Evolutionary conservation across 2,113 vertebrate genomes (phyloP), one percentile per base, ranked within the genome.

Genomic region (Pterocles orientalis): DNA sequence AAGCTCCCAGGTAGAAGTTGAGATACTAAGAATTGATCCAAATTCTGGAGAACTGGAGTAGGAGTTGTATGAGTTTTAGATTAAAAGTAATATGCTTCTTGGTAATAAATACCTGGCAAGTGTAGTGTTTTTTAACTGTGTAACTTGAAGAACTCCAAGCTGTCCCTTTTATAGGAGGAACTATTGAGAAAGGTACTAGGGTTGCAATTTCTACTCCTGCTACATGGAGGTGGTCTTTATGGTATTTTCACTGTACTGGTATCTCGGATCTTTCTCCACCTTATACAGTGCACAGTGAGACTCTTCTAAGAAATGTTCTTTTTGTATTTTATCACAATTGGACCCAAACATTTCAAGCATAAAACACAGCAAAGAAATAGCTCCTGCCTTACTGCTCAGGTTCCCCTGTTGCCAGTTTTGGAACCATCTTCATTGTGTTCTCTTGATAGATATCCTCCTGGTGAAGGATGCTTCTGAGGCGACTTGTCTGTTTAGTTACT

Each of bases 301-400:
- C 21, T 31, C 36, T 58, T 15, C 31, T 25, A 39, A 26, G 24
- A 34, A 51, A 5, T 33, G 1, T 25, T 68, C 14, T 61, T 50
- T 45, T 58, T 48, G 10, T 36, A 15, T 41, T 61, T 39, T 29
- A 56, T 29, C 25, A 48, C 53, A 81, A 65, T 20, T n/a, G 8
- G 26, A 20, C 39, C 7, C 10, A 12, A 66, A 58, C 15, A 8
- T 11, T 76, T 85, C 17, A 75, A 43, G 15, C 43, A 6, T n/a
- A 2, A 12, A 68, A 34, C 4, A 20, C 3, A 10, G 5, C 12
- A 51, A 17, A 76, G 33, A 57, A 45, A 62, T 25, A 20, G 5
- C 1, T 7, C 7, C 5, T 13, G 1, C 36, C 14, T 41, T 17
- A 12, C 28, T 79, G 7, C 31, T 80, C 1, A 2, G 13, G 7